These are phyloP conservation scores for Myodes glareolus DNA, from an alignment of 2,113 vertebrate species.

Conservation along the genomic window DNA sequence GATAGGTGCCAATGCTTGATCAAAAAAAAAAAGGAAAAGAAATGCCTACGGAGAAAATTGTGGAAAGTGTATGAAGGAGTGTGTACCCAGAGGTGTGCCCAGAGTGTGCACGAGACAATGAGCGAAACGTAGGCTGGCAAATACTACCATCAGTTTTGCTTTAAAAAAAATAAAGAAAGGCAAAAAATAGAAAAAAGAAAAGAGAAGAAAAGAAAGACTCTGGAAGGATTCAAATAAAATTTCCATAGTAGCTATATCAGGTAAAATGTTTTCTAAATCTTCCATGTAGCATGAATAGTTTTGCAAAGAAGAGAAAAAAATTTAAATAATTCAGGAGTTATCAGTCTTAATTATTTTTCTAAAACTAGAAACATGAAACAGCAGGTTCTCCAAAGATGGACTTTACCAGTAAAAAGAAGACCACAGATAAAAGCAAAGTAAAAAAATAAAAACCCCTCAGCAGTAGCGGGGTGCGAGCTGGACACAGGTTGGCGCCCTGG, in stretches of 20 bases:
- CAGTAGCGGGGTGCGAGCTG: fast-evolving
- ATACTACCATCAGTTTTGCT: not conserved
- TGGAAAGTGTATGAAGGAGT: not conserved
- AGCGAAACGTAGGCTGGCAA: not conserved
- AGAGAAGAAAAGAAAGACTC: not conserved
- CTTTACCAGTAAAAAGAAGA: not conserved
- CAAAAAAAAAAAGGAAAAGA: not conserved
- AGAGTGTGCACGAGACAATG: not conserved
- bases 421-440: not conserved
- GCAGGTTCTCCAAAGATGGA: not conserved
- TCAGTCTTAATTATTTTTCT: not conserved
- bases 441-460: no score
- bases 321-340: not conserved
- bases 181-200: not conserved
- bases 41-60: not conserved
- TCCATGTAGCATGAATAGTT: not conserved
- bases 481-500: fast-evolving
- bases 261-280: not conserved
- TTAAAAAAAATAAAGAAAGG: not conserved
- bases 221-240: not conserved
- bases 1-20: not conserved
- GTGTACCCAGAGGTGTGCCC: not conserved
- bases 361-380: not conserved
- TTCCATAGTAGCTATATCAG: not conserved
- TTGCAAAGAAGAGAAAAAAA: not conserved